Evolutionary conservation across 2,888 invertebrate genomes (phyloP), one percentile per base, ranked within the genome.

Genomic region (Hypena proboscidalis): DNA sequence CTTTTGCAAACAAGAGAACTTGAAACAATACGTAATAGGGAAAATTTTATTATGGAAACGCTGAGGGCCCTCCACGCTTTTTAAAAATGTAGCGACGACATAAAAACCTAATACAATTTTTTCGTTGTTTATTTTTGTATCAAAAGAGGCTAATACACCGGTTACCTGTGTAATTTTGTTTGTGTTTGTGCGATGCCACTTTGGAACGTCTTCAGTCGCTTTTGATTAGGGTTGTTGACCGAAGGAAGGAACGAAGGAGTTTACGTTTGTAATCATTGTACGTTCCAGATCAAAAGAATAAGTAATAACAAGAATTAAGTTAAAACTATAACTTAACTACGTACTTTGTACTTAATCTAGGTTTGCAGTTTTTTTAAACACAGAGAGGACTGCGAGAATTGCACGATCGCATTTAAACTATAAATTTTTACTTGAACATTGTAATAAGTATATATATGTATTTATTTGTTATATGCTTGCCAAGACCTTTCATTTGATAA

Each of bases 31-130:
- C 17, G 26, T 33, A 40, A 40, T 22, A 21, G 21, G 32, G 31
- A 39, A 31, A 32, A 39, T 39, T 23, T 31, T 37, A 37, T 37
- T 37, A 30, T 22, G 11, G 15, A 30, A 37, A 37, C 8, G 30
- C 10, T n/a, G 30, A 37, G 37, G 10, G 30, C 5, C n/a, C 37
- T 37, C 15, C 20, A 29, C 27, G 11, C 7, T 22, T 37, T 30
- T 36, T 30, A 22, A 29, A 37, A 37, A 37, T 30, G 8, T 21
- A 30, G 29, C 11, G 22, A 30, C 30, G 20, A 15, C 22, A 29
- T 37, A 22, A 22, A 8, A 30, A 29, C 11, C 15, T 29, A 30
- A 29, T 29, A 29, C 15, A 30, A 37, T 17, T 27, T 23, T 29
- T 19, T 11, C 29, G 4, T 30, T 15, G 37, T 37, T 30, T 30